phyloP scores from a whole-genome alignment of 2,113 vertebrate genomes.

The Nerophis ophidion region DNA sequence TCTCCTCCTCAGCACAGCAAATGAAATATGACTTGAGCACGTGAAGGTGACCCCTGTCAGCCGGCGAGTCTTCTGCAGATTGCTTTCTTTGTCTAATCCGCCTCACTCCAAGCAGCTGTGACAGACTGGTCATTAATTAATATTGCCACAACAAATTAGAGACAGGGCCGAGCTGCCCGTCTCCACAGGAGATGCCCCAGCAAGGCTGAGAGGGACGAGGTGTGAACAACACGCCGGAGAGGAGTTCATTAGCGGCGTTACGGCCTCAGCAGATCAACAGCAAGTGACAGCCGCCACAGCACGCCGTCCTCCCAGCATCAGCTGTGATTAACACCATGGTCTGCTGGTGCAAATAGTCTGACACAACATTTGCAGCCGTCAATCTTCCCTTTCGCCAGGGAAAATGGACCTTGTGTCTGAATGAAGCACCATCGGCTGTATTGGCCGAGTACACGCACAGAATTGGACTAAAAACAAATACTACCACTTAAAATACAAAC shows the following conservation, averaged over 20 bases:
- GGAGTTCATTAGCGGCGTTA: slow-evolving; percentile 45
- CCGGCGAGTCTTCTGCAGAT: slow-evolving; percentile 66
- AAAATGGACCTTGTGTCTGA: neutral
- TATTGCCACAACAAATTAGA: slow-evolving; percentile 79
- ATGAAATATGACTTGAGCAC: slow-evolving; percentile 74
- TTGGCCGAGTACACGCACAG: no score
- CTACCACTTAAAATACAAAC: no score
- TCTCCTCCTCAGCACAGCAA: slow-evolving; percentile 52
- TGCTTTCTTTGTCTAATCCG: slow-evolving; percentile 77
- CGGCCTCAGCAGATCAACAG: slow-evolving; percentile 40
- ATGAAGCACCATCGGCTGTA: no score
- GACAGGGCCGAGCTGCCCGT: slow-evolving; percentile 51
- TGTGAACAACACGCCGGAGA: slow-evolving; percentile 66
- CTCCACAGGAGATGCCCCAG: slow-evolving; percentile 48
- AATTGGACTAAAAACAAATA: no score
- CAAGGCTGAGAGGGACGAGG: slow-evolving; percentile 43
- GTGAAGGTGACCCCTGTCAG: slow-evolving; percentile 77
- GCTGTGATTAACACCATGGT: slow-evolving; percentile 28
- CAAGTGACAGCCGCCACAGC: slow-evolving; percentile 32
- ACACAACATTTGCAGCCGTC: slow-evolving; percentile 39
- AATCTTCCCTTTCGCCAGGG: neutral
- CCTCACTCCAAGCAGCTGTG: slow-evolving; percentile 75
- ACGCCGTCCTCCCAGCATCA: slow-evolving; percentile 25
- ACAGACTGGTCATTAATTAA: slow-evolving; percentile 81
- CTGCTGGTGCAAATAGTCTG: slow-evolving; percentile 24